phyloP scores from a whole-genome alignment of 2,113 vertebrate genomes.

The mouse (Mus musculus) region DNA sequence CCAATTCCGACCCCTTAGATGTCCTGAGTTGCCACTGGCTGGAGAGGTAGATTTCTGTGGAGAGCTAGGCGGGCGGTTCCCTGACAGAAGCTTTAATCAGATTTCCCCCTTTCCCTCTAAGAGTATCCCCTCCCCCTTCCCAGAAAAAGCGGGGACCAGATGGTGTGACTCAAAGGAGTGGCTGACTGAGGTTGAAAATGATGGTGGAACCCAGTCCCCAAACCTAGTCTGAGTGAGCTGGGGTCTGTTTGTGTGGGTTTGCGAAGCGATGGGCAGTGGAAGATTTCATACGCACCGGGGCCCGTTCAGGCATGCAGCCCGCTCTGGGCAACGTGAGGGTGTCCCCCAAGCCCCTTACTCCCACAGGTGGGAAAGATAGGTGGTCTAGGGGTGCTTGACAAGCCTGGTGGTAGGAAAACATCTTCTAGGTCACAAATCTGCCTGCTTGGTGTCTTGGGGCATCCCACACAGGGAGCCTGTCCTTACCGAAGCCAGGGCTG shows the following conservation, averaged over 20 bases:
- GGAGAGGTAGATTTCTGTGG: background rate
- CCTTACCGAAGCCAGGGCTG: background rate
- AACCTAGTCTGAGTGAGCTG: background rate
- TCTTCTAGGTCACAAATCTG: background rate
- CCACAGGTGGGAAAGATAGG: constrained; percentile 64
- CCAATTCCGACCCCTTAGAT: background rate
- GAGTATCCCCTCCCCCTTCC: background rate
- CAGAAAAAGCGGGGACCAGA: background rate
- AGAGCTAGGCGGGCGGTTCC: constrained; percentile 4
- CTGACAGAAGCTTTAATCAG: background rate
- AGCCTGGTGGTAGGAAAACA: too few species aligned
- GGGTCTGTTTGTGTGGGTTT: background rate
- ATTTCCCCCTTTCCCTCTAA: background rate
- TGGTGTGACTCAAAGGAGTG: background rate
- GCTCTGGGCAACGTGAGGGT: background rate
- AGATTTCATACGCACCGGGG: background rate
- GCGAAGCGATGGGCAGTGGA: background rate
- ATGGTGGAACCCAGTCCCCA: background rate
- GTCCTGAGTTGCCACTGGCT: background rate
- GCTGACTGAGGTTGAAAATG: background rate
- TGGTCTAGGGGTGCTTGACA: background rate
- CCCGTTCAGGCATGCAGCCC: background rate
- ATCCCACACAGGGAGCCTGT: background rate
- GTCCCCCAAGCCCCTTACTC: constrained; percentile 42
- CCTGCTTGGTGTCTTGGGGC: background rate